phyloP scores from a whole-genome alignment of 2,113 vertebrate species.

The Gymnobelideus leadbeateri region DNA sequence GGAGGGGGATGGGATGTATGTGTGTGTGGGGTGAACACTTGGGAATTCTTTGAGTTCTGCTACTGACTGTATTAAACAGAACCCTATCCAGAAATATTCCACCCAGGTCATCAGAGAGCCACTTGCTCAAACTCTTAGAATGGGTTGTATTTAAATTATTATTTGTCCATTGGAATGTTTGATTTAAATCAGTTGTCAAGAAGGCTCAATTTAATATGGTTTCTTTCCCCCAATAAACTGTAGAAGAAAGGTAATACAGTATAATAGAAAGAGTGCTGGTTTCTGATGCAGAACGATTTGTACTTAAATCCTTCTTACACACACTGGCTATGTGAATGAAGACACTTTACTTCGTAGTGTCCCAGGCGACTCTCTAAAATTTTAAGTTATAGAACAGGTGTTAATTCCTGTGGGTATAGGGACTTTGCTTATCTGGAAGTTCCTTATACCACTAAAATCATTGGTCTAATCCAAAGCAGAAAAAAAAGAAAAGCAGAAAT shows the following conservation, averaged over 20 bases:
- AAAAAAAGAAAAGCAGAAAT: neutral
- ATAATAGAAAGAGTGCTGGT: neutral
- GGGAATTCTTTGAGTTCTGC: neutral
- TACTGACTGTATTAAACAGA: neutral
- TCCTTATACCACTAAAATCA: neutral
- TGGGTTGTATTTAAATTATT: neutral
- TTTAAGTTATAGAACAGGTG: neutral
- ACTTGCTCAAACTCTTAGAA: neutral
- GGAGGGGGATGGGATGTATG: neutral
- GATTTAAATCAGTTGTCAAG: conserved; percentile 22
- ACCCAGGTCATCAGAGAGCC: neutral
- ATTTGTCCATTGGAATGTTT: conserved; percentile 13
- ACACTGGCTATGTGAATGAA: neutral
- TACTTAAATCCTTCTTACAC: neutral
- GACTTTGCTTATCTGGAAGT: neutral
- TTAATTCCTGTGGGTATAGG: neutral
- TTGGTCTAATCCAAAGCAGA: neutral
- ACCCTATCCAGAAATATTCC: neutral
- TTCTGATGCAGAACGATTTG: neutral
- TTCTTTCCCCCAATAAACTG: neutral
- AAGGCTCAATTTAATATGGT: conserved; percentile 14
- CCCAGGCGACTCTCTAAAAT: neutral
- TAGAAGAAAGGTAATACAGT: neutral
- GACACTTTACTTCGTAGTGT: neutral
- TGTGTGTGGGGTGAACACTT: no score